Base-by-base conservation (phyloP, 2,797 vertebrate species). In the Coendou prehensilis region DNA sequence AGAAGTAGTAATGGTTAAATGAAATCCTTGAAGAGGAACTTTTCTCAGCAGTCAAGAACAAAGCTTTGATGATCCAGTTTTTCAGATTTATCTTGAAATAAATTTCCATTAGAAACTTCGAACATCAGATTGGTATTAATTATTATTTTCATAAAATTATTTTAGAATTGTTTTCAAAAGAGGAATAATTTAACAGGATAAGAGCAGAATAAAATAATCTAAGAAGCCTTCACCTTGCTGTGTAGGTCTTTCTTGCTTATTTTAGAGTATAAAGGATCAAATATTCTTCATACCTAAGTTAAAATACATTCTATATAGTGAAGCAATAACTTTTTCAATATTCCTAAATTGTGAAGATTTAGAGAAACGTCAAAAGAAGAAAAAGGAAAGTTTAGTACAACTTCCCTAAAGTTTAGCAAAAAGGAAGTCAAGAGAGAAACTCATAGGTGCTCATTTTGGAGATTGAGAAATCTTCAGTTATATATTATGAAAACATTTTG, bases 321-420 rank as follows among this genome's bases (percentile, higher is more conserved):
- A 22, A 56, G 9, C 81, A 10, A 84, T 13, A 26, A 41, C 45
- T 11, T 67, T 64, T 78, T 63, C 17, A 28, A 37, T 37, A 2
- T 54, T 79, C 3, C 54, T 90, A 80, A 80, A 22, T 92, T 87
- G 18, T 30, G 22, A 94, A 87, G n/a, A 83, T 79, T 84, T 90
- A 90, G 52, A 23, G 23, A 61, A 80, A 91, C 15, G 45, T 33
- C 20, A 20, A 92, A 84, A 52, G 2, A 61, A 86, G 17, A 26
- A 6, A 37, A 28, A 47, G 41, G 37, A 23, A 78, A 50, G 28
- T 33, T 84, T 50, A 69, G 9, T 5, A 52, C 28, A 78, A 0
- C 4, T 41, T 41, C 37, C 37, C 37, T 41, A 41, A 41, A 41
- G 37, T 41, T 41, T 41, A 30, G 80, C 5, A 61, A 93, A 91